Conservation (phyloP, 2,113 vertebrate species). For the Isichthys henryi region DNA sequence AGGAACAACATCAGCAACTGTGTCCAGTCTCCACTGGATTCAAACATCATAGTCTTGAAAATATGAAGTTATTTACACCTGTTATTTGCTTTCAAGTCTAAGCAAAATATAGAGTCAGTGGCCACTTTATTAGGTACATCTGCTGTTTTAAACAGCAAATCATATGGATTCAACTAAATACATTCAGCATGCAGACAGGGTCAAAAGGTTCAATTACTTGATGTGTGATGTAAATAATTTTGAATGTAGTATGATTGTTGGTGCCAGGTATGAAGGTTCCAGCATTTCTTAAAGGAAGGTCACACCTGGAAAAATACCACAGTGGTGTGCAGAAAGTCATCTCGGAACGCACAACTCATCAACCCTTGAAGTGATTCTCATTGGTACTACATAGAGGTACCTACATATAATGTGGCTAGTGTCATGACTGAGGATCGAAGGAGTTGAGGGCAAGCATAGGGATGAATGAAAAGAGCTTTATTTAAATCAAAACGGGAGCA, state of each 20-base stretch:
- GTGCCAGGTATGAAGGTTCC: not conserved
- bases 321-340: not conserved
- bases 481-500: no score
- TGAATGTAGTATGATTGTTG: not conserved
- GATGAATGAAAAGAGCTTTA: no score
- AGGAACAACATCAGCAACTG: not conserved
- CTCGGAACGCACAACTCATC: not conserved
- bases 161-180: not conserved
- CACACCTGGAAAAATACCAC: not conserved
- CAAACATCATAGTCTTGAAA: not conserved
- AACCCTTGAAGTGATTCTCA: not conserved
- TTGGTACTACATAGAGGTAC: not conserved
- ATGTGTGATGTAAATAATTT: not conserved
- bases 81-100: not conserved
- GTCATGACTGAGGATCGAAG: not conserved
- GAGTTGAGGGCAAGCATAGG: no score
- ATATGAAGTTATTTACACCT: not conserved
- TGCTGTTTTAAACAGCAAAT: not conserved
- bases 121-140: not conserved
- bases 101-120: not conserved
- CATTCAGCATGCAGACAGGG: not conserved
- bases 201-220: not conserved
- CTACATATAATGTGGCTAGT: not conserved
- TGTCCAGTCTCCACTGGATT: not conserved
- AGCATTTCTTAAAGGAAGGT: no score